phyloP scores from a whole-genome alignment of 2,797 vertebrate species.

The Lepilemur septentrionalis region DNA sequence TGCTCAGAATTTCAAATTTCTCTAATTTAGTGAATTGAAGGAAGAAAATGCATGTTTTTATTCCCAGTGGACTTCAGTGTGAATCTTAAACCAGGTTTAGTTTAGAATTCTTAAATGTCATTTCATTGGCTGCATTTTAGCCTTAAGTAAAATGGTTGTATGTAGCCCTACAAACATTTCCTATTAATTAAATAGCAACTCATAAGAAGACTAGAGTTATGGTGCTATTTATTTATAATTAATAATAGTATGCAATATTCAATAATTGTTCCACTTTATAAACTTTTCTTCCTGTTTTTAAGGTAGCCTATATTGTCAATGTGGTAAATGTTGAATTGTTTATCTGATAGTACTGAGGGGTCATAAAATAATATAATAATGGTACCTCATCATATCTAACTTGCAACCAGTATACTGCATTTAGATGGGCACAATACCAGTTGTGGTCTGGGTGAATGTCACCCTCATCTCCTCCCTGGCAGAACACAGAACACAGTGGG shows the following conservation, averaged over 20 bases:
- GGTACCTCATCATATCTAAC: neutral
- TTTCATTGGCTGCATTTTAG: neutral
- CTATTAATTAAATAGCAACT: neutral
- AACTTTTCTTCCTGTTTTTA: neutral
- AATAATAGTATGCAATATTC: neutral
- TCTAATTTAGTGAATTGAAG: constrained; percentile 36
- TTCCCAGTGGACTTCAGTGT: constrained; percentile 29
- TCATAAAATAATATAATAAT: neutral
- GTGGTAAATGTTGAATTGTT: neutral
- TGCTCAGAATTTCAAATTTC: constrained; percentile 51
- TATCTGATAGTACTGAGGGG: neutral
- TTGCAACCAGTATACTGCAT: neutral
- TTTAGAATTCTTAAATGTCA: constrained; percentile 35
- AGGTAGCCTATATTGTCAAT: neutral
- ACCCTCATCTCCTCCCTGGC: neutral
- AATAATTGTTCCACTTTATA: neutral
- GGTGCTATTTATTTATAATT: neutral
- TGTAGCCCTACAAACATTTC: neutral
- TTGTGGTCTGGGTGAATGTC: neutral
- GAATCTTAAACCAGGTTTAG: constrained; percentile 27
- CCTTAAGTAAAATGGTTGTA: neutral
- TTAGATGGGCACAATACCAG: neutral
- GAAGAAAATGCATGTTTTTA: constrained; percentile 54
- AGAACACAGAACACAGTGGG: neutral
- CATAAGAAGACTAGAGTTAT: neutral